A percentile compares a stretch with the other conserved stretches of the same genome.
Evolutionary conservation across 2,797 vertebrate genomes (phyloP).

Genomic region (Semaprochilodus insignis): DNA sequence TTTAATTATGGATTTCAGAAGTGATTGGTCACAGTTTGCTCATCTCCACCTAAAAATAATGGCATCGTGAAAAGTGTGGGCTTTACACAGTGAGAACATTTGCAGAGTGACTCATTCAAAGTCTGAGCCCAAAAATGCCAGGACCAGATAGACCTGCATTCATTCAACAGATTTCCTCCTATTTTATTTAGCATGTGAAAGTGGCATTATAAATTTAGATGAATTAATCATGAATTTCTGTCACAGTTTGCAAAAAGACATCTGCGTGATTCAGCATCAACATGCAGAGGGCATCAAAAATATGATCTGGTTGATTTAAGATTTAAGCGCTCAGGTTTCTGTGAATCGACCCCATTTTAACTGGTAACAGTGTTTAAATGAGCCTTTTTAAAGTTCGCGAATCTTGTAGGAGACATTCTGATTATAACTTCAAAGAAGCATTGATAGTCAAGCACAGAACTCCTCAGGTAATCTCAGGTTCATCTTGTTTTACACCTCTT

Average conservation of each 20-base stretch:
- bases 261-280: neutral
- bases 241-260: neutral
- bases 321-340: neutral
- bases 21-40: slow-evolving; percentile 1
- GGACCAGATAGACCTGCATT: neutral
- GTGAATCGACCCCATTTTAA: neutral
- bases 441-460: slow-evolving; percentile 50
- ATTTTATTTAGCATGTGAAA: neutral
- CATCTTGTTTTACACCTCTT: slow-evolving; percentile 83
- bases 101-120: slow-evolving; percentile 16
- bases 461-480: slow-evolving; percentile 64
- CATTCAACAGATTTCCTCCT: neutral
- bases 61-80: slow-evolving; percentile 1
- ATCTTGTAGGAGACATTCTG: neutral
- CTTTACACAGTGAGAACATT: slow-evolving; percentile 9
- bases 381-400: neutral
- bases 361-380: neutral
- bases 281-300: neutral
- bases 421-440: slow-evolving; percentile 59
- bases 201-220: slow-evolving; percentile 7
- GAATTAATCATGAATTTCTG: neutral
- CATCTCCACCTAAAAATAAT: slow-evolving; percentile 12
- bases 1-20: slow-evolving; percentile 19
- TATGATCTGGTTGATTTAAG: neutral
- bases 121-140: neutral